Evolutionary conservation across 2,888 invertebrate genomes (phyloP).

Genomic region (Macropis europaea): DNA sequence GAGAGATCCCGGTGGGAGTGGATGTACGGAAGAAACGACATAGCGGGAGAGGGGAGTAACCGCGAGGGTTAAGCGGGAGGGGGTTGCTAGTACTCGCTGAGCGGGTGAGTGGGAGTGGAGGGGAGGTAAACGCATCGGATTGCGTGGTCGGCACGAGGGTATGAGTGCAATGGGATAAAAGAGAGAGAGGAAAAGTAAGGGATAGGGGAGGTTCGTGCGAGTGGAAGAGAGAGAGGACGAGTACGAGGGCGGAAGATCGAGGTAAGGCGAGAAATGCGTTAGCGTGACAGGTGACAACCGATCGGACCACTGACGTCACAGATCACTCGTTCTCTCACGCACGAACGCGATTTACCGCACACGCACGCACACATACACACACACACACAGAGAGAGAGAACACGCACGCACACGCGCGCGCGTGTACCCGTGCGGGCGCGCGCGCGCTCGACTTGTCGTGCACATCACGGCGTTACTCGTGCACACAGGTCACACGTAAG

Average conservation of each 20-base stretch:
- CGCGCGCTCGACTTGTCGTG: conserved; percentile 49
- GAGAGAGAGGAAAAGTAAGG: conserved; percentile 29
- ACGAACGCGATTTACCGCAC: conserved; percentile 46
- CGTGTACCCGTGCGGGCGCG: conserved; percentile 36
- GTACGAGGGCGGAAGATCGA: conserved; percentile 16
- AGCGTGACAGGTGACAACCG: conserved; percentile 76
- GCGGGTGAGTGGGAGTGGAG: conserved; percentile 28
- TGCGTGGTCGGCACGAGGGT: conserved; percentile 50
- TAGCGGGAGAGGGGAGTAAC: conserved; percentile 55
- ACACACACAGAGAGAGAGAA: conserved; percentile 33
- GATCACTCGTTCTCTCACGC: conserved; percentile 67
- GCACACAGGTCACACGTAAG: conserved; percentile 52
- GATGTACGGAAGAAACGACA: conserved; percentile 50
- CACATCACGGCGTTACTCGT: conserved; percentile 55
- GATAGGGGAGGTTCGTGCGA: conserved; percentile 45
- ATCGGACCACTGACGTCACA: conserved; percentile 78
- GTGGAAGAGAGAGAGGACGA: conserved; percentile 29
- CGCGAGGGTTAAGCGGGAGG: conserved; percentile 55
- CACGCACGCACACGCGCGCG: too few species aligned
- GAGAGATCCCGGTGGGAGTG: conserved; percentile 24
- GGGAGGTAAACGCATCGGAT: conserved; percentile 57
- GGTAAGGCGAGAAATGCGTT: conserved; percentile 66
- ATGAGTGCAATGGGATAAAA: conserved; percentile 36
- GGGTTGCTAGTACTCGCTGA: conserved; percentile 45
- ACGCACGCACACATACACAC: conserved; percentile 49